Conservation (phyloP, 2,113 vertebrate genomes). For the Cyphomyrus discorhynchus region DNA sequence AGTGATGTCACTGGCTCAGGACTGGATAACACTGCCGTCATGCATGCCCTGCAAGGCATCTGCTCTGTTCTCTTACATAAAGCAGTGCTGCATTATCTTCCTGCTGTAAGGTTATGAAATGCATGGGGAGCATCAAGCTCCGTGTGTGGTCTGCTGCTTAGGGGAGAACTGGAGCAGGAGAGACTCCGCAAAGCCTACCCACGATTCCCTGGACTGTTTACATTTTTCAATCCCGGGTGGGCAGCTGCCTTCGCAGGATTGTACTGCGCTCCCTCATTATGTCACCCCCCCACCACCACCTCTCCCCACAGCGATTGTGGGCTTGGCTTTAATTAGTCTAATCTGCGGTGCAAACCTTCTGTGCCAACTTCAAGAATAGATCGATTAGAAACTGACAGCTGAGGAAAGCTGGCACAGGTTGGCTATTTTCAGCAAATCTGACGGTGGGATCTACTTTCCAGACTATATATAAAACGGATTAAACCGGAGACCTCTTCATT, state of each 20-base stretch:
- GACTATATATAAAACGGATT: not conserved
- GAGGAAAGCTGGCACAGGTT: not conserved
- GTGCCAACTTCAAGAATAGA: conserved; percentile 53
- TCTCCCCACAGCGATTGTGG: not conserved
- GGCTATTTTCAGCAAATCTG: conserved; percentile 19
- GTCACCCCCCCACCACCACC: not conserved
- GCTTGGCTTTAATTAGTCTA: conserved; percentile 54
- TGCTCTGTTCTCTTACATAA: conserved; percentile 63
- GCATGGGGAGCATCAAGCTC: conserved; percentile 22
- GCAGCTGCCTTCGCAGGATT: conserved; percentile 13
- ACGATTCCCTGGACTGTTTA: not conserved
- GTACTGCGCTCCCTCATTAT: not conserved
- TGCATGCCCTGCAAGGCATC: conserved; percentile 41
- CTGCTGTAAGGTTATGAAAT: conserved; percentile 37
- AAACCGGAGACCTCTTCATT: not conserved
- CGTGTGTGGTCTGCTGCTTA: not conserved
- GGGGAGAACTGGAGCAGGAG: not conserved
- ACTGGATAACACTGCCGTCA: conserved; percentile 46
- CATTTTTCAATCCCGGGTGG: not conserved
- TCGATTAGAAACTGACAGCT: conserved; percentile 34
- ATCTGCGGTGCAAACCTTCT: conserved; percentile 59
- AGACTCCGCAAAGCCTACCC: not conserved
- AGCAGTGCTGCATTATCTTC: conserved; percentile 50
- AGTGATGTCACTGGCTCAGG: conserved; percentile 52
- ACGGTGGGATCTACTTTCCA: not conserved